These are phyloP conservation scores for Spodoptera exigua DNA, from an alignment of 2,888 invertebrate species.

Conservation along the genomic window DNA sequence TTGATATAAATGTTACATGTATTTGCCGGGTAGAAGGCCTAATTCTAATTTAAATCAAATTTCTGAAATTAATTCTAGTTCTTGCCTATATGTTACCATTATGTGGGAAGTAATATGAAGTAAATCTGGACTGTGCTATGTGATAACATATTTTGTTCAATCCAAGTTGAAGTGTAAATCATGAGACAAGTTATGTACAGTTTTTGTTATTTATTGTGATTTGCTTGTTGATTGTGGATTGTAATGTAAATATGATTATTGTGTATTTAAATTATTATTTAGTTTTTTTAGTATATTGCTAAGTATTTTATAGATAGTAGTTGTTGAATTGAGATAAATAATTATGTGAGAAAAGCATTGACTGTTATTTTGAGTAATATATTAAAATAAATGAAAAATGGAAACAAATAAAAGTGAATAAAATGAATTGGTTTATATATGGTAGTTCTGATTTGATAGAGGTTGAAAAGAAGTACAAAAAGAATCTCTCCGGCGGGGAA, in stretches of 20 bases:
- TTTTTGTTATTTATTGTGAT: constrained; percentile 29
- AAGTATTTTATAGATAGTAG: constrained; percentile 3
- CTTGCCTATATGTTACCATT: no score
- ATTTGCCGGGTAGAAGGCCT: no score
- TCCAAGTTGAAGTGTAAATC: neutral
- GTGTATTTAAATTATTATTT: constrained; percentile 13
- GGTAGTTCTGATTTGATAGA: no score
- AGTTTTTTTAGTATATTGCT: constrained; percentile 9
- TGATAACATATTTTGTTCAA: constrained; percentile 16
- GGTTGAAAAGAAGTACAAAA: constrained; percentile 10
- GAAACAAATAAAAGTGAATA: no score
- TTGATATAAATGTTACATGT: no score
- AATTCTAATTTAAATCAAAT: no score
- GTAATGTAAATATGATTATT: constrained; percentile 42
- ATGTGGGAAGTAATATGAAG: no score
- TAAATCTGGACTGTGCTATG: no score
- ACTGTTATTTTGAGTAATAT: constrained; percentile 4
- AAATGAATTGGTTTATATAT: no score
- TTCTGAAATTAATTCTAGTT: no score
- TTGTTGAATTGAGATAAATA: constrained; percentile 18
- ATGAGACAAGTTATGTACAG: constrained; percentile 11
- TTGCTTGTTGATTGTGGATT: constrained; percentile 25
- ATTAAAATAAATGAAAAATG: no score
- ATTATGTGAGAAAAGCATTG: neutral
- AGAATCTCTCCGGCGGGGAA: constrained; percentile 57